Evolutionary conservation across 92 coral and sea anemone genomes (phyloP).

Genomic region (Epizoanthus fatuus): DNA sequence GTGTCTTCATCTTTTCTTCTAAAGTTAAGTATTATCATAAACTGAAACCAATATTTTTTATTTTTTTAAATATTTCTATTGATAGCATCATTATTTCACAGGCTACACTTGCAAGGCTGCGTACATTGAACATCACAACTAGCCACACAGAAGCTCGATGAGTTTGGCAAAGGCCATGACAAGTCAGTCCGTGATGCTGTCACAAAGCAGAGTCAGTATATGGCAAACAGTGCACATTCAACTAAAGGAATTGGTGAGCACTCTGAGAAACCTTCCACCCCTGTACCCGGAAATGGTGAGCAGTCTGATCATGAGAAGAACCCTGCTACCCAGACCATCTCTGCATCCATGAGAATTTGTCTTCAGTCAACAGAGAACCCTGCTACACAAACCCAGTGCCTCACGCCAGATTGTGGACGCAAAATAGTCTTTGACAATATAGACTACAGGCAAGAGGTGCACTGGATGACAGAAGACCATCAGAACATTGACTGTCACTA

Average conservation of each 20-base stretch:
- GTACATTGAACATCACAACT: constrained; percentile 58
- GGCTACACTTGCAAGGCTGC: constrained; percentile 66
- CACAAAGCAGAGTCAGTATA: constrained; percentile 52
- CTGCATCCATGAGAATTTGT: no score
- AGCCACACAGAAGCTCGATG: constrained; percentile 81
- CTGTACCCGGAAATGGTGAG: no score
- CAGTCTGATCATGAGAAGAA: no score
- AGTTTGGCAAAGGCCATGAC: constrained; percentile 69
- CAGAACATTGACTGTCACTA: constrained; percentile 13
- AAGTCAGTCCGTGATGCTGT: constrained; percentile 59
- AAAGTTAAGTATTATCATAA: no score
- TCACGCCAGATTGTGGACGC: constrained; percentile 49
- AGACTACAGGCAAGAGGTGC: constrained; percentile 63
- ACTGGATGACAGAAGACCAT: constrained; percentile 23
- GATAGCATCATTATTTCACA: constrained; percentile 20
- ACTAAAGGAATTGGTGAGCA: no score
- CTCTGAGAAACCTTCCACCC: no score
- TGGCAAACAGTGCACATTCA: constrained; percentile 24
- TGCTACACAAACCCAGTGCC: no score
- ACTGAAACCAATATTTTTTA: no score
- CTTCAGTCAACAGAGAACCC: no score
- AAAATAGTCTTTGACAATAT: constrained; percentile 68
- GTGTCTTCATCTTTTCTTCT: no score
- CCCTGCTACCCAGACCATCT: no score
- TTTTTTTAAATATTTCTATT: no score